Base-by-base conservation (phyloP, 2,113 vertebrate genomes). In the Pithys albifrons region DNA sequence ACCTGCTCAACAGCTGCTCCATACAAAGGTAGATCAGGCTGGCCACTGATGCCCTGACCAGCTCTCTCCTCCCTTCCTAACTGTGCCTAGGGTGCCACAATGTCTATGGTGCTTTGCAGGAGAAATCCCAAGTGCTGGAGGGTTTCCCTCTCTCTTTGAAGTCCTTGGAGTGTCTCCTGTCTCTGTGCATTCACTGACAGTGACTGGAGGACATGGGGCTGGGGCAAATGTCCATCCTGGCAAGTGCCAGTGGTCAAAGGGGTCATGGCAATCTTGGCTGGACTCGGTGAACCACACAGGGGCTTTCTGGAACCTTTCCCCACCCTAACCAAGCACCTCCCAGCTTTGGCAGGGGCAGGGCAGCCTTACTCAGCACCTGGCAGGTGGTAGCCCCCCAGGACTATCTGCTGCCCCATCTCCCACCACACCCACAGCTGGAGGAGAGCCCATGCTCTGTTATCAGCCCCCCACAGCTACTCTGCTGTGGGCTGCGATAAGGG, bases 371-470 rank as follows among this genome's bases (percentile, higher is more conserved):
- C 93, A 94, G 96, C 88, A 84, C 48, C 65, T 74, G 79, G 85
- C 48, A 90, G 52, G 19, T 41, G 49, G 35, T 31, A 57, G 51
- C 23, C 35, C 80, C 41, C 57, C 1, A 0, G 13, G 19, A 19
- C 45, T 96, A 95, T 96, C 96, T 84, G 19, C 24, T 73, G 62
- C 37, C 39, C 59, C 6, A 1, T 55, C 51, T 84, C 65, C 61
- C 55, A 88, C 93, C 96, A 91, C 96, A 81, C 96, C 96, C 95
- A 43, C 10, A 37, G 91, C 69, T 95, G 94, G 86, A 93, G 45
- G 24, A 39, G 72, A 96, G 76, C 83, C 79, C 69, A 27, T 0
- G 1, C 10, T n/a, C 61, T 69, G 46, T 95, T 94, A 96, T 97
- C 95, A 74, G 80, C 41, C 2, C 7, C 46, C 22, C 24, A 7